phyloP scores from a whole-genome alignment of 2,888 invertebrate species.

The Augochlorella aurata region DNA sequence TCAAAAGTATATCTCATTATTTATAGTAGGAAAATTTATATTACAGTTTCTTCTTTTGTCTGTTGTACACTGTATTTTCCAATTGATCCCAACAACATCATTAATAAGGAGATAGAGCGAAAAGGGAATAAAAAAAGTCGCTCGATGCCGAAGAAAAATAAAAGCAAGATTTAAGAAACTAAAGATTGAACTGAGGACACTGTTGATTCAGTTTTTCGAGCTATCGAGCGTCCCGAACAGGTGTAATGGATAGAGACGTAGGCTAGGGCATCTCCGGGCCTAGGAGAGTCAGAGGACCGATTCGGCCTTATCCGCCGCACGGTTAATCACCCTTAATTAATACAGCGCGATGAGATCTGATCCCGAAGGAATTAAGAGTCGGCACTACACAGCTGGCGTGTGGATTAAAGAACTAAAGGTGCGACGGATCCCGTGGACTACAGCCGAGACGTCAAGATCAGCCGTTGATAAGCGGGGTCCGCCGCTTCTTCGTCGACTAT shows the following conservation, averaged over 20 bases:
- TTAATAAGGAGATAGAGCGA: too few species aligned
- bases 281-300: neutral
- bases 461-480: slow-evolving; percentile 49
- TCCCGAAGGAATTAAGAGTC: slow-evolving; percentile 54
- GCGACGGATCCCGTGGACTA: slow-evolving; percentile 53
- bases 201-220: neutral
- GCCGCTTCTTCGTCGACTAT: slow-evolving; percentile 36
- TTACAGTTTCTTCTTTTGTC: too few species aligned
- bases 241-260: neutral
- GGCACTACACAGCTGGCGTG: slow-evolving; percentile 55
- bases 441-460: slow-evolving; percentile 57
- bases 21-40: too few species aligned
- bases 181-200: too few species aligned
- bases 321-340: slow-evolving; percentile 59
- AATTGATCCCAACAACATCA: too few species aligned
- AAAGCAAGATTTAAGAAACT: too few species aligned
- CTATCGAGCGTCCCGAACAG: neutral
- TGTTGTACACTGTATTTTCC: too few species aligned
- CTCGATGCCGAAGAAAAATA: too few species aligned
- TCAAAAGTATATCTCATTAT: too few species aligned
- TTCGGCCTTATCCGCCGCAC: slow-evolving; percentile 27
- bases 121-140: too few species aligned
- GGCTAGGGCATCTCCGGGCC: neutral
- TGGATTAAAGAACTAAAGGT: slow-evolving; percentile 56
- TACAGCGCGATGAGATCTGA: slow-evolving; percentile 57